phyloP scores from a whole-genome alignment of 2,797 vertebrate genomes.

The Rachycentron canadum region DNA sequence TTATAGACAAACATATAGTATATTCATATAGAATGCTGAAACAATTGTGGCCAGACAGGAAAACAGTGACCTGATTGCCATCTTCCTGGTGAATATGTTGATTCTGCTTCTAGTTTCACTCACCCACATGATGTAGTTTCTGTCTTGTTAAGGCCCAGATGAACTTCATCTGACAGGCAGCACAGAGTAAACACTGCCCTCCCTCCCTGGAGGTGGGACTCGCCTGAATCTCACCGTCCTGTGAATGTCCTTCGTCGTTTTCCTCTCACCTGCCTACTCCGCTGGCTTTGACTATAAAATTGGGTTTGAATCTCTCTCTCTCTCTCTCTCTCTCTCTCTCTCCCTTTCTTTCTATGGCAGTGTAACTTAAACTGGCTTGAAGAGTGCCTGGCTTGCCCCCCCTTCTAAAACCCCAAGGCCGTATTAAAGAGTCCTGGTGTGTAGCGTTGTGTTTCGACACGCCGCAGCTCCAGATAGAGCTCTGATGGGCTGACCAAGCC shows the following conservation, averaged over 20 bases:
- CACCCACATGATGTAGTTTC: slow-evolving; percentile 77
- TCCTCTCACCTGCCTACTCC: slow-evolving; percentile 22
- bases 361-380: slow-evolving; percentile 60
- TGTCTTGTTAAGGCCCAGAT: slow-evolving; percentile 32
- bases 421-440: slow-evolving; percentile 24
- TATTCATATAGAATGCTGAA: no score
- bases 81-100: background rate
- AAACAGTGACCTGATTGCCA: background rate
- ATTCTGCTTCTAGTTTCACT: slow-evolving; percentile 58
- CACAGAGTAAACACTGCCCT: slow-evolving; percentile 28
- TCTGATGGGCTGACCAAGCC: slow-evolving; percentile 59
- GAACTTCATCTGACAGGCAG: slow-evolving; percentile 23
- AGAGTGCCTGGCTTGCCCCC: slow-evolving; percentile 35
- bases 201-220: slow-evolving; percentile 40
- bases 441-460: slow-evolving; percentile 18
- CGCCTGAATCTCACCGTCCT: slow-evolving; percentile 21
- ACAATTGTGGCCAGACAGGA: no score
- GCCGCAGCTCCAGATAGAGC: slow-evolving; percentile 13
- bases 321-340: slow-evolving; percentile 5
- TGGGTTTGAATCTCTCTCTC: slow-evolving; percentile 17
- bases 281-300: slow-evolving; percentile 20
- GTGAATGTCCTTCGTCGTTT: slow-evolving; percentile 23
- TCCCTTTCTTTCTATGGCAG: slow-evolving; percentile 37
- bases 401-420: slow-evolving; percentile 23
- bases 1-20: no score